Percentiles rank a stretch among this genome's conserved stretches.
Conservation (phyloP, 2,113 vertebrate species). For the Crotalus horridus region DNA sequence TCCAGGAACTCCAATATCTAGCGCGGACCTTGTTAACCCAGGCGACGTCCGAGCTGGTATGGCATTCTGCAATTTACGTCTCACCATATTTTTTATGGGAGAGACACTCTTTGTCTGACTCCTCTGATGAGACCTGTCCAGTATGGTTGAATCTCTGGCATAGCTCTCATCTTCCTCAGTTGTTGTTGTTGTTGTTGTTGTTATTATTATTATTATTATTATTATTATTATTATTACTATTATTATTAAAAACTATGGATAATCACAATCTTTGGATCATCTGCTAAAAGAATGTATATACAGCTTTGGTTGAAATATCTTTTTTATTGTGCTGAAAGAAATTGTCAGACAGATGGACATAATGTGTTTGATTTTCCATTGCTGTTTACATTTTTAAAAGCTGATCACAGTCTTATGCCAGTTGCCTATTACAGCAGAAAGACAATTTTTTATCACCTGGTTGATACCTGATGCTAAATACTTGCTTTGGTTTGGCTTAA, state of each 20-base stretch:
- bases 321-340: background rate
- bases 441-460: background rate
- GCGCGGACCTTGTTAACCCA: no score
- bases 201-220: no score
- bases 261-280: background rate
- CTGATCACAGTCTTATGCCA: background rate
- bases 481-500: background rate
- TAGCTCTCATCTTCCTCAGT: no score
- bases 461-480: background rate
- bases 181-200: no score
- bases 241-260: background rate
- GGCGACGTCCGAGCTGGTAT: no score
- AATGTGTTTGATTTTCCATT: background rate
- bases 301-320: background rate
- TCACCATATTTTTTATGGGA: no score
- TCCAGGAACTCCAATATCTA: no score
- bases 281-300: background rate
- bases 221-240: no score
- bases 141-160: no score
- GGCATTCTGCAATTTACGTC: no score
- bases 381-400: background rate
- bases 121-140: no score
- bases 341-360: background rate
- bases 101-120: no score
- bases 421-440: background rate